Evolutionary conservation across 1,140 invertebrate species (phyloP).

Genomic region (Stenopsyche tienmushanensis): DNA sequence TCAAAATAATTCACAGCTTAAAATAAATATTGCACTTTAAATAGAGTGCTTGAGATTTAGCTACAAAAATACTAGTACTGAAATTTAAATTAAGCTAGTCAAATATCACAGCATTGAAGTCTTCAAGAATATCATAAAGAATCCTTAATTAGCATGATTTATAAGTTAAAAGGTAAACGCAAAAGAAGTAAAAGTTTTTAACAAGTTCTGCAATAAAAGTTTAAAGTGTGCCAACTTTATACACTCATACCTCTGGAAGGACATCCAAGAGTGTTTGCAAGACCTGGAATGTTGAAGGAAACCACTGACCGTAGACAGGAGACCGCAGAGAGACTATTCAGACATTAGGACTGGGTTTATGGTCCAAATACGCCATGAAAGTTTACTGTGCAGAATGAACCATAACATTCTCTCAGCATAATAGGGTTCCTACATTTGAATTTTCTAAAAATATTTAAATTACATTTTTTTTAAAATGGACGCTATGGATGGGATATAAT

Average conservation of each 20-base stretch:
- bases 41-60: too few species aligned
- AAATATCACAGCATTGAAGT: too few species aligned
- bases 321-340: slow-evolving; percentile 15
- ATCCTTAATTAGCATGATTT: too few species aligned
- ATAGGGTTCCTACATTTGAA: background rate
- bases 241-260: background rate
- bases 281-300: slow-evolving; percentile 2
- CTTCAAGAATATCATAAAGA: too few species aligned
- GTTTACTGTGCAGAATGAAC: slow-evolving; percentile 9
- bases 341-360: slow-evolving; percentile 17
- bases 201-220: slow-evolving; percentile 19
- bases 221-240: slow-evolving; percentile 21
- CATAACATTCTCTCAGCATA: background rate
- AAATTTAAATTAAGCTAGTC: too few species aligned
- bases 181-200: too few species aligned
- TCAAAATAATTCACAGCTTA: too few species aligned
- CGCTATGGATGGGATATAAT: too few species aligned
- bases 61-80: too few species aligned
- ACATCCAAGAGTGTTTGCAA: background rate
- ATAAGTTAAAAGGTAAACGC: too few species aligned
- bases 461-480: too few species aligned
- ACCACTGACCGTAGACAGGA: slow-evolving; percentile 13
- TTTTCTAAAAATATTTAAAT: background rate
- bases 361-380: background rate
- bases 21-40: too few species aligned